These are phyloP conservation scores for Zalophus californianus DNA, from an alignment of 2,797 vertebrate genomes.

Conservation along the genomic window DNA sequence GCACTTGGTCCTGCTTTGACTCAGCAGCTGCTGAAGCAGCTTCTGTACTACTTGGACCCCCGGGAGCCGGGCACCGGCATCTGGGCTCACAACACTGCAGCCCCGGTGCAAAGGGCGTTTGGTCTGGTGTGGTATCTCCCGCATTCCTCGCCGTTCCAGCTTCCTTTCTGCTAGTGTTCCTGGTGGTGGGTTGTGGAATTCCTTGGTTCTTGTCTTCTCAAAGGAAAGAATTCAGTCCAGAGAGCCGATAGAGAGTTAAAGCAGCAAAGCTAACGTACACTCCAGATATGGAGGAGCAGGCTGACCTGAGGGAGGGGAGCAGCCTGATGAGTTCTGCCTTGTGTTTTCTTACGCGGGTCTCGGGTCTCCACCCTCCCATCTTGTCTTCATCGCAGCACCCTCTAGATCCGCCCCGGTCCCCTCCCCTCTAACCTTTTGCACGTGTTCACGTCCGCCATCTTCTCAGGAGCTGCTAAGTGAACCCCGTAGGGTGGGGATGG, in stretches of 20 bases:
- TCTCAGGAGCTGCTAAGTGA: not conserved
- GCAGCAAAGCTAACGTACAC: not conserved
- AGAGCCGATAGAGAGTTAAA: not conserved
- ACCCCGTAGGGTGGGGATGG: not conserved
- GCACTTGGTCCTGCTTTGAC: not conserved
- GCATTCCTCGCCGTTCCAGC: not conserved
- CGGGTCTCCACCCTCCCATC: not conserved
- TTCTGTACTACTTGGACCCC: not conserved
- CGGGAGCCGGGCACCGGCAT: too few relatives aligned
- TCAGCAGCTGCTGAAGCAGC: not conserved
- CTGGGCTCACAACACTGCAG: not conserved
- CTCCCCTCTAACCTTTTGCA: not conserved
- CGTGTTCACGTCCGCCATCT: not conserved
- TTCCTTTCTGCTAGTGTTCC: not conserved
- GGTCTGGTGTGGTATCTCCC: not conserved
- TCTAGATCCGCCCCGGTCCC: not conserved
- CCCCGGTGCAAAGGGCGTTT: not conserved
- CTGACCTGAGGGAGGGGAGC: not conserved
- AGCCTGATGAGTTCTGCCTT: not conserved
- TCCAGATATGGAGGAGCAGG: not conserved
- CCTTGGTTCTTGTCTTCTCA: not conserved
- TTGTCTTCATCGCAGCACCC: not conserved
- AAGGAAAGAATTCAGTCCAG: not conserved
- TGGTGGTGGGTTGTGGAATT: not conserved
- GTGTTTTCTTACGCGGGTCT: not conserved